phyloP scores from a whole-genome alignment of 2,113 vertebrate species.

The Spea multiplicata region DNA sequence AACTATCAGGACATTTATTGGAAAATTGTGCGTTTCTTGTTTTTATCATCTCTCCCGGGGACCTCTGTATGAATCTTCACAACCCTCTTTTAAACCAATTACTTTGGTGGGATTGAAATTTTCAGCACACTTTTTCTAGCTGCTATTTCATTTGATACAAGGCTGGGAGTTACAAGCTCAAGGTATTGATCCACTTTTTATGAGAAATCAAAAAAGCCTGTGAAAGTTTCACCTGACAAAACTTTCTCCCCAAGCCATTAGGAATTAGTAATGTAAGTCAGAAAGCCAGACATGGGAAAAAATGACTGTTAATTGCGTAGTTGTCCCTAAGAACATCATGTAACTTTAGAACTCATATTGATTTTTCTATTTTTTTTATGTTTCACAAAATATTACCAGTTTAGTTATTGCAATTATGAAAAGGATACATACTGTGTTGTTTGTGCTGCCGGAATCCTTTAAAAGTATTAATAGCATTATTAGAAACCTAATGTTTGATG shows the following conservation, averaged over 20 bases:
- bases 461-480: no score
- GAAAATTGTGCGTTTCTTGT: conserved; percentile 39
- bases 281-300: not conserved
- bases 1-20: conserved; percentile 43
- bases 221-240: conserved; percentile 42
- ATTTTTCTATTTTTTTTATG: not conserved
- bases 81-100: conserved; percentile 47
- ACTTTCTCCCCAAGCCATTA: conserved; percentile 35
- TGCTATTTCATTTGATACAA: conserved; percentile 48
- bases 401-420: no score
- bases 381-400: not conserved
- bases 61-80: conserved; percentile 45
- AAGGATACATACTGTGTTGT: no score
- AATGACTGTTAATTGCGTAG: not conserved
- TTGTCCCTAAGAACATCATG: no score
- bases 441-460: no score
- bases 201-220: conserved; percentile 39
- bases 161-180: conserved; percentile 18
- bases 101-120: conserved; percentile 48
- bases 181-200: conserved; percentile 46
- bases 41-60: conserved; percentile 37
- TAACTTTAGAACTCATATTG: not conserved
- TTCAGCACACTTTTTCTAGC: conserved; percentile 37
- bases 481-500: no score
- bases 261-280: conserved; percentile 34